phyloP scores from a whole-genome alignment of 2,888 invertebrate genomes.

The Ectobius pallidus region DNA sequence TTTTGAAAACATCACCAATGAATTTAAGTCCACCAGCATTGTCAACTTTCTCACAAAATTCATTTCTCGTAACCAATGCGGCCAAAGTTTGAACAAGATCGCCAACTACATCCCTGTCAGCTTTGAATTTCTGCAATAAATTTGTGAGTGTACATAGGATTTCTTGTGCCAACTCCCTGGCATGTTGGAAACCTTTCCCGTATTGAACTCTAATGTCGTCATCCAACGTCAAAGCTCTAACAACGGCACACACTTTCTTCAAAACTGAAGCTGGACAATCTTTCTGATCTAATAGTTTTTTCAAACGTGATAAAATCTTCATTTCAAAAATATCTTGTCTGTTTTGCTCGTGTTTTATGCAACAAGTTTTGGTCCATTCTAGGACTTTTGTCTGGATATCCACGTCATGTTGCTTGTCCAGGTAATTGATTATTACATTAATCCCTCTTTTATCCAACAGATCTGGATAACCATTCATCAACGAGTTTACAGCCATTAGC shows the following conservation, averaged over 20 bases:
- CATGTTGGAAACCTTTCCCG: slow-evolving; percentile 86
- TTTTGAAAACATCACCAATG: slow-evolving; percentile 70
- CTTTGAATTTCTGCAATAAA: slow-evolving; percentile 65
- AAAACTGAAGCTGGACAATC: slow-evolving; percentile 55
- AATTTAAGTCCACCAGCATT: slow-evolving; percentile 73
- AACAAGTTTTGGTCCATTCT: slow-evolving; percentile 74
- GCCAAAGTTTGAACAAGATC: slow-evolving; percentile 80
- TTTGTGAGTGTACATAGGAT: slow-evolving; percentile 69
- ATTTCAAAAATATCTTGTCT: slow-evolving; percentile 75
- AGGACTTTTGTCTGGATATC: slow-evolving; percentile 61
- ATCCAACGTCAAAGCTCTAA: slow-evolving; percentile 78
- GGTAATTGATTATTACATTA: slow-evolving; percentile 63
- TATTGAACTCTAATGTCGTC: slow-evolving; percentile 89
- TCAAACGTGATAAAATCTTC: slow-evolving; percentile 68
- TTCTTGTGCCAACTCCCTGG: slow-evolving; percentile 72
- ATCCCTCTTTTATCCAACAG: slow-evolving; percentile 71
- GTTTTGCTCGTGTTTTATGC: slow-evolving; percentile 83
- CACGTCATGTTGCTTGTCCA: slow-evolving; percentile 62
- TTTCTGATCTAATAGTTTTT: slow-evolving; percentile 58
- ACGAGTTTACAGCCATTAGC: slow-evolving; percentile 61
- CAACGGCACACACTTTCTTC: slow-evolving; percentile 66
- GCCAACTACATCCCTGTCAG: slow-evolving; percentile 64
- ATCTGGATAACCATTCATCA: slow-evolving; percentile 86
- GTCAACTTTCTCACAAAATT: slow-evolving; percentile 82
- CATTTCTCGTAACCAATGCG: slow-evolving; percentile 78